Conservation (phyloP, 2,797 vertebrate genomes). For the Petrocephalus sullivani region DNA sequence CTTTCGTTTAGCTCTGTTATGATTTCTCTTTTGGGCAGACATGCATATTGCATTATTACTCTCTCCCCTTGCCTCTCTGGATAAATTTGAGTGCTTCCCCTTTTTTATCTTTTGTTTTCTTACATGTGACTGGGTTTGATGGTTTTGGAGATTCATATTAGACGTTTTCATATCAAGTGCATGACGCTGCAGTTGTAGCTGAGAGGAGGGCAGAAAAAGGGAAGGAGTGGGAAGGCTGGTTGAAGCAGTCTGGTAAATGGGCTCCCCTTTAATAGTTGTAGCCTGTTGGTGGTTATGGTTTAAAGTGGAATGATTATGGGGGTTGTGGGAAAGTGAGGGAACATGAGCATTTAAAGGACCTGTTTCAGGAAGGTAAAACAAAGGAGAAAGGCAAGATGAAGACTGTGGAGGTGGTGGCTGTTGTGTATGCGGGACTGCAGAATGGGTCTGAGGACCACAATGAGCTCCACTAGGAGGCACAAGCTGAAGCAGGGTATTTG, state of each 20-base stretch:
- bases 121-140: constrained; percentile 45
- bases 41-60: constrained; percentile 29
- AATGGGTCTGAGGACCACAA: constrained; percentile 37
- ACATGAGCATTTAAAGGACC: constrained; percentile 38
- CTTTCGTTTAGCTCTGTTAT: constrained; percentile 50
- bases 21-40: constrained; percentile 54
- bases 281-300: constrained; percentile 45
- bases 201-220: constrained; percentile 36
- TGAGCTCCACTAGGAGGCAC: constrained; percentile 38
- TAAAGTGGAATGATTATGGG: constrained; percentile 39
- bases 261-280: constrained; percentile 35
- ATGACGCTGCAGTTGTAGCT: constrained; percentile 39
- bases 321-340: constrained; percentile 29
- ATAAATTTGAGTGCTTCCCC: constrained; percentile 50
- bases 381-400: constrained; percentile 54
- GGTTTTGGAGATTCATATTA: constrained; percentile 43
- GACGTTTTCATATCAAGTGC: constrained; percentile 59
- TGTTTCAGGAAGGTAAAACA: constrained; percentile 59
- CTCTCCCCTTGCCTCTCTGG: constrained; percentile 58
- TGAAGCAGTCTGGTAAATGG: constrained; percentile 38
- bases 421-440: constrained; percentile 34
- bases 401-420: constrained; percentile 38
- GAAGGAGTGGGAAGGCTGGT: constrained; percentile 38
- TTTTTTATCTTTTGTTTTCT: constrained; percentile 57
- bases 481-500: constrained; percentile 45